A percentile compares a stretch with the other conserved stretches of the same genome.
Evolutionary conservation across 2,888 invertebrate species (phyloP).

Genomic region (Epinotia bilunana): DNA sequence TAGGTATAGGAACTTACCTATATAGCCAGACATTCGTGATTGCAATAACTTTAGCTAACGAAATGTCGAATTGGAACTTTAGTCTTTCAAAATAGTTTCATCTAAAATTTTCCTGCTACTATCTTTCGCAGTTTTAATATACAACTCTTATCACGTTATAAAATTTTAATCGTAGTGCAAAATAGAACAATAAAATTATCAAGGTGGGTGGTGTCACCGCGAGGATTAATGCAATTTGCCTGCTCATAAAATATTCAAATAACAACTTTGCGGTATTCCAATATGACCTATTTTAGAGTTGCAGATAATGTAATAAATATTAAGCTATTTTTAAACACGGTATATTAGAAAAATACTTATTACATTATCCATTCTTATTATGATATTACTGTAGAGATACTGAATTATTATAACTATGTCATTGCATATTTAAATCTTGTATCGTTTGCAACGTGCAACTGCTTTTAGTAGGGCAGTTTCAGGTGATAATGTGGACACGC

Average conservation of each 20-base stretch:
- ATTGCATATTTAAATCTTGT: too few species aligned
- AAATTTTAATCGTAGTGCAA: conserved; percentile 8
- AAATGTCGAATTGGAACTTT: too few species aligned
- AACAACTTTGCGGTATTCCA: not conserved
- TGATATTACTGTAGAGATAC: too few species aligned
- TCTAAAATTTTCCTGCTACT: conserved; percentile 19
- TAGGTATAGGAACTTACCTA: too few species aligned
- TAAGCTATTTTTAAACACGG: not conserved
- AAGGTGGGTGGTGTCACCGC: conserved; percentile 9
- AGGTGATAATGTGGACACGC: too few species aligned
- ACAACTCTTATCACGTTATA: conserved; percentile 11
- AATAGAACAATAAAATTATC: conserved; percentile 30
- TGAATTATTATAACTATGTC: too few species aligned
- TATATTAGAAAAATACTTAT: not conserved
- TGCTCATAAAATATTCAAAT: not conserved
- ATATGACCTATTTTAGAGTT: not conserved
- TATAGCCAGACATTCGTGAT: too few species aligned
- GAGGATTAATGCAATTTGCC: conserved; percentile 12
- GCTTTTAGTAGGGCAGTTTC: too few species aligned
- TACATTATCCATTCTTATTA: not conserved
- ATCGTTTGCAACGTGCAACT: too few species aligned
- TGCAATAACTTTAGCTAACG: too few species aligned
- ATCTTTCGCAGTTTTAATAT: not conserved
- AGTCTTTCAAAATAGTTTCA: not conserved
- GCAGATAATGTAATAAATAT: not conserved